Conservation (phyloP, 2,113 vertebrate genomes). For the Periophthalmodon schlosseri region DNA sequence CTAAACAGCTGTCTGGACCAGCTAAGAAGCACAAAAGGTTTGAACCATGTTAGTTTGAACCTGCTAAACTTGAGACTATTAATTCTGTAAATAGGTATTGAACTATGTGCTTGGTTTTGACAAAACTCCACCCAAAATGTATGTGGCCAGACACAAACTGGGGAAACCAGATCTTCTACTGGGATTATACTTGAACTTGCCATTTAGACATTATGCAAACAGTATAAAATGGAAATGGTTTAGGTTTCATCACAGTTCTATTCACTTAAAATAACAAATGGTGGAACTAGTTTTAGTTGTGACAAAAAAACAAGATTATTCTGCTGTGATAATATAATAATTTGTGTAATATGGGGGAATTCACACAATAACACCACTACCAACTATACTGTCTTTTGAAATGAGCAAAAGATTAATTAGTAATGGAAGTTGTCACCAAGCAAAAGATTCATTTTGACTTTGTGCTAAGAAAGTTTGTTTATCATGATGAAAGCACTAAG, state of each 20-base stretch:
- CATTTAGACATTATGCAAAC: not conserved
- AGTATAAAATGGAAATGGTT: not conserved
- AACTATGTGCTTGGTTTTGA: not conserved
- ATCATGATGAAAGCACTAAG: not conserved
- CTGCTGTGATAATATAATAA: slow-evolving; percentile 9
- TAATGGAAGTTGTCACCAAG: too few species aligned
- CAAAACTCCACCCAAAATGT: not conserved
- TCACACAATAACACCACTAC: not conserved
- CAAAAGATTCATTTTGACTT: too few species aligned
- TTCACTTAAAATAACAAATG: not conserved
- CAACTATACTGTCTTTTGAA: slow-evolving; percentile 48
- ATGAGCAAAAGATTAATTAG: slow-evolving; percentile 14
- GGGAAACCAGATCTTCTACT: not conserved
- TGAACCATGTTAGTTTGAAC: too few species aligned
- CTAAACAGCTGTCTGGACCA: slow-evolving; percentile 38
- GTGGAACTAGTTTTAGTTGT: slow-evolving; percentile 37
- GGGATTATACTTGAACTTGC: not conserved
- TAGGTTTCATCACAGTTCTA: not conserved
- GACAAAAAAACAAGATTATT: slow-evolving; percentile 42
- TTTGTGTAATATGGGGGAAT: slow-evolving; percentile 29
- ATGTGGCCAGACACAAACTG: not conserved
- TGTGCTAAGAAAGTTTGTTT: too few species aligned
- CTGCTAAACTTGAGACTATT: too few species aligned
- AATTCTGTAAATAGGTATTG: not conserved
- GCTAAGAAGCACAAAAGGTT: slow-evolving; percentile 17